Evolutionary conservation across 2,113 vertebrate genomes (phyloP).

Genomic region (Anseranas semipalmata): DNA sequence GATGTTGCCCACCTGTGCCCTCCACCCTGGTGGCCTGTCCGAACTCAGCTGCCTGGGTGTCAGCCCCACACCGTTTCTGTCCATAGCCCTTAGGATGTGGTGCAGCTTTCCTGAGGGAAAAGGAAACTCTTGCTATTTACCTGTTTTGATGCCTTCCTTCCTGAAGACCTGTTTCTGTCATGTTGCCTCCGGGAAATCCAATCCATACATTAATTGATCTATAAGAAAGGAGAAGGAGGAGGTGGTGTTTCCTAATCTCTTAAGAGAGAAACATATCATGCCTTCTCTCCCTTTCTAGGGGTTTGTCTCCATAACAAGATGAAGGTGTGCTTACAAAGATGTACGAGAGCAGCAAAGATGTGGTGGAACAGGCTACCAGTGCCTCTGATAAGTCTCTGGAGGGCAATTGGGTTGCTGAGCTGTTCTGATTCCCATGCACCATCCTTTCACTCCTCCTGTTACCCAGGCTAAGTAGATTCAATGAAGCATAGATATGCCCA

Average conservation of each 20-base stretch:
- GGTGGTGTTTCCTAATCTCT: background rate
- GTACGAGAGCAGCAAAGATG: background rate
- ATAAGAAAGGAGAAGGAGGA: background rate
- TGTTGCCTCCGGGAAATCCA: background rate
- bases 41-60: background rate
- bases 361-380: background rate
- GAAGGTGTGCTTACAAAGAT: background rate
- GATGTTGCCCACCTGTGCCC: background rate
- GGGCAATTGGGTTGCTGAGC: background rate
- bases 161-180: background rate
- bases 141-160: background rate
- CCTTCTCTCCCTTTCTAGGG: background rate
- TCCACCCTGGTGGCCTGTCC: background rate
- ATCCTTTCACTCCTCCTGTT: background rate
- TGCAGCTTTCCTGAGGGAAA: background rate
- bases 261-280: background rate
- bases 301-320: background rate
- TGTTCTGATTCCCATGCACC: background rate
- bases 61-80: rapidly evolving
- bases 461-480: background rate
- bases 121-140: background rate
- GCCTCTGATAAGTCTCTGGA: background rate
- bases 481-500: background rate
- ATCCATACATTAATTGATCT: rapidly evolving
- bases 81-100: background rate